These are phyloP conservation scores for Melanotus villosus DNA, from an alignment of 2,888 invertebrate species.

Conservation along the genomic window DNA sequence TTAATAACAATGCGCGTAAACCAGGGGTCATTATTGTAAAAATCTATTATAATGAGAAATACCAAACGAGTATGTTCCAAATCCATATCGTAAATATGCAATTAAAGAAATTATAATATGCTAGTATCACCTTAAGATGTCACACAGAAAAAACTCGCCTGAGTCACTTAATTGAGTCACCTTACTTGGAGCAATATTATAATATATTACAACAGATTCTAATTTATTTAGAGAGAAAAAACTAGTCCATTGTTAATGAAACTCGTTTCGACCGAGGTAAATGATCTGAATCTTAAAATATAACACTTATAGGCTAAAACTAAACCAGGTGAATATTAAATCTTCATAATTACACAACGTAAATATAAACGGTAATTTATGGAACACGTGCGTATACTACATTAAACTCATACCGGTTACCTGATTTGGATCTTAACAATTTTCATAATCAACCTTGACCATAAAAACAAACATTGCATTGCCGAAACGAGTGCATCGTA, in stretches of 20 bases:
- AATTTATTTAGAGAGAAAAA: slow-evolving; percentile 4
- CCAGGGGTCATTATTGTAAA: too few relatives aligned
- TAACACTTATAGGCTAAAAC: not conserved
- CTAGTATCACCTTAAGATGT: slow-evolving; percentile 1
- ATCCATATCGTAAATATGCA: too few relatives aligned
- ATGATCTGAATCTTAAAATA: not conserved
- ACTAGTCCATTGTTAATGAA: not conserved
- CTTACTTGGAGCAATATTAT: not conserved
- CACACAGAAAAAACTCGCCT: not conserved
- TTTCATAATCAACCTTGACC: too few relatives aligned
- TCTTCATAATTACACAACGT: not conserved
- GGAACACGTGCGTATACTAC: not conserved
- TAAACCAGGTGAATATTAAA: slow-evolving; percentile 11
- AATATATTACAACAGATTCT: slow-evolving; percentile 10
- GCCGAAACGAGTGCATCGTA: too few relatives aligned
- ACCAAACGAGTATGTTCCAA: not conserved
- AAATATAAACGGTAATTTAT: not conserved
- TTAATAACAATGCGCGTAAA: too few relatives aligned
- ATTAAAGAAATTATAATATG: too few relatives aligned
- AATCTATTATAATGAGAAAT: not conserved
- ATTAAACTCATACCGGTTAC: not conserved
- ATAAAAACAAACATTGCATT: too few relatives aligned
- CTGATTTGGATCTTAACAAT: too few relatives aligned
- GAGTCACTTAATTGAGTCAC: not conserved
- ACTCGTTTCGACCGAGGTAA: slow-evolving; percentile 1